These are phyloP conservation scores for Xiphophorus birchmanni DNA, from an alignment of 2,797 vertebrate genomes.

Conservation along the genomic window DNA sequence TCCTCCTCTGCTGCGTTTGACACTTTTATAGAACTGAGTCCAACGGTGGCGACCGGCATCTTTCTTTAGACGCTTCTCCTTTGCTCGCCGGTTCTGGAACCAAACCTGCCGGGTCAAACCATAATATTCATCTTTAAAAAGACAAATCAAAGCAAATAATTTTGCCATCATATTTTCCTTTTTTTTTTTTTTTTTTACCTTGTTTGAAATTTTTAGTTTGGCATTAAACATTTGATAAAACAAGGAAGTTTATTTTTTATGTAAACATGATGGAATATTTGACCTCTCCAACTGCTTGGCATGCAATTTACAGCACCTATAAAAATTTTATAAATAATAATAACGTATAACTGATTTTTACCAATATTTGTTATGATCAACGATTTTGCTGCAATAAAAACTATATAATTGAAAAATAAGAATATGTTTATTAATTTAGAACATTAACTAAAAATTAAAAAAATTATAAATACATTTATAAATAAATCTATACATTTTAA, in stretches of 20 bases:
- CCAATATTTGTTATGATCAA: background rate
- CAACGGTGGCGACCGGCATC: slow-evolving; percentile 96
- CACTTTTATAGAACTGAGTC: slow-evolving; percentile 97
- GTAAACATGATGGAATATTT: background rate
- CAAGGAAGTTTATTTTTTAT: background rate
- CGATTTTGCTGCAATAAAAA: background rate
- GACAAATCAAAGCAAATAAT: background rate
- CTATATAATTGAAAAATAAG: background rate
- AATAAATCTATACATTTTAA: too few relatives aligned
- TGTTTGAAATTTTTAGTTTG: background rate
- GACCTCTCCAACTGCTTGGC: background rate
- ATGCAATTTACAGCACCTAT: background rate
- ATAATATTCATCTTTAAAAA: background rate
- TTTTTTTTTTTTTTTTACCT: background rate
- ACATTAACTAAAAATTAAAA: background rate
- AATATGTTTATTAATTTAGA: background rate
- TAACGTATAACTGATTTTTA: background rate
- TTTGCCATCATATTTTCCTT: background rate
- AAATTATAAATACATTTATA: background rate
- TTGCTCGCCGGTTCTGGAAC: slow-evolving; percentile 98
- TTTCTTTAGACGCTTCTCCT: slow-evolving; percentile 98
- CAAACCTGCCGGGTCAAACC: slow-evolving; percentile 85
- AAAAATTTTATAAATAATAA: background rate
- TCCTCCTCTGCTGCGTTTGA: slow-evolving; percentile 89
- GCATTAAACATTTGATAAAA: background rate